Evolutionary conservation across 2,113 vertebrate species (phyloP).

Genomic region (Motacilla tschutschensis): DNA sequence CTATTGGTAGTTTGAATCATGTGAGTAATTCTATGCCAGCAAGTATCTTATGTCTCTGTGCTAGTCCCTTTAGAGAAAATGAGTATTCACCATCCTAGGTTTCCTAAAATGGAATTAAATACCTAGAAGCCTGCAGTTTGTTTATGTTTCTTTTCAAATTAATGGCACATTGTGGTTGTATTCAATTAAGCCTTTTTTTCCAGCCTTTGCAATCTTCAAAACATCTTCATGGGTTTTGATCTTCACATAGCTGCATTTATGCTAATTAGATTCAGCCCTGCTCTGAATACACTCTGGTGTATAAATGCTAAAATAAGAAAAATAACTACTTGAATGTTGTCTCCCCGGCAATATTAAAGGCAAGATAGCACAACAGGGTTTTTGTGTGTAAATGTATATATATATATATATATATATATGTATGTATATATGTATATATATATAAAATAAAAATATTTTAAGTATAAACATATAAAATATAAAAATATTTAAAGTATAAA

Average conservation of each 20-base stretch:
- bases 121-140: slow-evolving; percentile 31
- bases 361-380: background rate
- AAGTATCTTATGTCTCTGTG: background rate
- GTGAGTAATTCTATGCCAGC: background rate
- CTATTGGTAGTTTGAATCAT: background rate
- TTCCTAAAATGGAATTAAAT: slow-evolving; percentile 22
- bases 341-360: background rate
- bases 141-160: slow-evolving; percentile 44
- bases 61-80: background rate
- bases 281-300: background rate
- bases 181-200: slow-evolving; percentile 21
- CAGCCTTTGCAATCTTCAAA: slow-evolving; percentile 33
- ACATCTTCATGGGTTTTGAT: slow-evolving; percentile 46
- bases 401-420: no score
- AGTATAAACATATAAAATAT: background rate
- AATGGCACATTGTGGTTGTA: background rate
- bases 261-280: slow-evolving; percentile 49
- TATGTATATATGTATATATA: background rate
- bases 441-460: background rate
- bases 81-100: background rate
- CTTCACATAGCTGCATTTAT: slow-evolving; percentile 13
- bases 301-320: slow-evolving; percentile 47
- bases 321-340: background rate
- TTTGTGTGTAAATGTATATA: background rate
- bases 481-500: no score